These are phyloP conservation scores for Empis stercorea DNA, from an alignment of 2,888 invertebrate genomes.

Conservation along the genomic window DNA sequence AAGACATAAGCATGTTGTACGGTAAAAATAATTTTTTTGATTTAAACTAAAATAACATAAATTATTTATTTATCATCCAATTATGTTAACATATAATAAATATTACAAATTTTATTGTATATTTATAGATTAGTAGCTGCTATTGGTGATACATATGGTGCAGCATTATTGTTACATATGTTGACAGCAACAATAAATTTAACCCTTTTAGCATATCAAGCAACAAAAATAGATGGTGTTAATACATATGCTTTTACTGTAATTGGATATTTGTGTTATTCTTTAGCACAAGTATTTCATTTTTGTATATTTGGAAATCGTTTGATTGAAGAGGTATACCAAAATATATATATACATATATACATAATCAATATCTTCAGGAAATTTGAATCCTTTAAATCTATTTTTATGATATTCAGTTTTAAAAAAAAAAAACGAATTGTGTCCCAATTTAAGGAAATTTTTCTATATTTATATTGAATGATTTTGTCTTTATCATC, in stretches of 20 bases:
- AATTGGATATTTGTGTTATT: conserved; percentile 65
- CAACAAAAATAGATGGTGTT: conserved; percentile 68
- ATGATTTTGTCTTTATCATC: too few relatives aligned
- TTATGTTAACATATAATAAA: too few relatives aligned
- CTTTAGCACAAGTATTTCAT: conserved; percentile 72
- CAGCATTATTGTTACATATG: conserved; percentile 75
- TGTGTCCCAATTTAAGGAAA: too few relatives aligned
- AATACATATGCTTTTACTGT: conserved; percentile 68
- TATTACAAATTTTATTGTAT: too few relatives aligned
- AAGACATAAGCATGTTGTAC: conserved; percentile 75
- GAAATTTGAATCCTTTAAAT: too few relatives aligned
- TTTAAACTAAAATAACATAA: too few relatives aligned
- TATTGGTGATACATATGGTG: conserved; percentile 72
- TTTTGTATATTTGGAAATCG: conserved; percentile 80
- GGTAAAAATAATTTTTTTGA: conserved; percentile 40
- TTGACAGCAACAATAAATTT: conserved; percentile 70
- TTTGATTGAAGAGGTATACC: conserved; percentile 78
- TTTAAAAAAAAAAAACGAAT: too few relatives aligned
- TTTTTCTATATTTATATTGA: too few relatives aligned
- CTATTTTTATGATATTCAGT: not conserved
- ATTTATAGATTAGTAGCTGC: conserved; percentile 58
- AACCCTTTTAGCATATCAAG: conserved; percentile 73
- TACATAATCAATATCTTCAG: not conserved
- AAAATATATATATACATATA: conserved; percentile 9
- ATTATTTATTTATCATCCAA: too few relatives aligned